These are phyloP conservation scores for Bombus affinis DNA, from an alignment of 1,140 invertebrate genomes.

Conservation along the genomic window DNA sequence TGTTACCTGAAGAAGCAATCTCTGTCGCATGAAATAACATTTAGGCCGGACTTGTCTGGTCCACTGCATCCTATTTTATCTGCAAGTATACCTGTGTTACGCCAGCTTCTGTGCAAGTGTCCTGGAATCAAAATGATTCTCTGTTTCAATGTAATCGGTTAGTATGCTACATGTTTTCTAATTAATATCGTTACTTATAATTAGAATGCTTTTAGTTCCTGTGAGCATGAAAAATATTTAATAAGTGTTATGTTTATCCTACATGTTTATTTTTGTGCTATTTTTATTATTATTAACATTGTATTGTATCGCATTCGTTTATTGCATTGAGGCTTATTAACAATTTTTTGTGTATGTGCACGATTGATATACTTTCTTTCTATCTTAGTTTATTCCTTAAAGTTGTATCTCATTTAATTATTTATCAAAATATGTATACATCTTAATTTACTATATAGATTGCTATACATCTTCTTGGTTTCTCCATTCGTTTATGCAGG, in stretches of 20 bases:
- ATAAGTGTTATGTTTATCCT: background rate
- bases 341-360: too few species aligned
- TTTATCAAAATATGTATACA: too few species aligned
- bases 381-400: too few species aligned
- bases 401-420: too few species aligned
- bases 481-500: too few species aligned
- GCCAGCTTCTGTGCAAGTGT: background rate
- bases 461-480: too few species aligned
- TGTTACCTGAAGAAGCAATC: slow-evolving; percentile 65
- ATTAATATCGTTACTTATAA: background rate
- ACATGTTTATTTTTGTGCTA: background rate
- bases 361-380: too few species aligned
- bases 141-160: background rate
- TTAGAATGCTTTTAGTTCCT: background rate
- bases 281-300: too few species aligned
- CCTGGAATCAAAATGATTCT: background rate
- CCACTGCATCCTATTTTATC: background rate
- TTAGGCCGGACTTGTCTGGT: slow-evolving; percentile 48
- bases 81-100: slow-evolving; percentile 19
- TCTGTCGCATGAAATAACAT: slow-evolving; percentile 68
- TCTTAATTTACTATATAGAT: too few species aligned
- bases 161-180: background rate
- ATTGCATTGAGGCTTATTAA: too few species aligned
- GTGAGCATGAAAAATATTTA: background rate
- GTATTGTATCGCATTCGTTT: too few species aligned